Evolutionary conservation across 92 coral and sea anemone species (phyloP).

Genomic region (Meandrina meandrites): DNA sequence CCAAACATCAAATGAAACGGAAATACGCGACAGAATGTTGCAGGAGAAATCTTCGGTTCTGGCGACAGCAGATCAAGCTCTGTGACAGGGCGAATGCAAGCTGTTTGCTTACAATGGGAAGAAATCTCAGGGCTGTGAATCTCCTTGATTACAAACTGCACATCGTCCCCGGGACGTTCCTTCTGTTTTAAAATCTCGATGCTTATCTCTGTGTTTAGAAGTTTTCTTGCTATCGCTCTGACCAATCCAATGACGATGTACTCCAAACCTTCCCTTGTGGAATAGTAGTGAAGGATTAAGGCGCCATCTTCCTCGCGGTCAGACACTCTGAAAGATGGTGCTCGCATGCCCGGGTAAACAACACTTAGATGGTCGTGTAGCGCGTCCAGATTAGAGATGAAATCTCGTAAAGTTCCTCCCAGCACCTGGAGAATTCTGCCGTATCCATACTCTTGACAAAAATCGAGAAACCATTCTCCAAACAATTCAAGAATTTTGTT

Average conservation of each 20-base stretch:
- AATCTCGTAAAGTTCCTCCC: constrained; percentile 87
- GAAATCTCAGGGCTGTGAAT: constrained; percentile 46
- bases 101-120: constrained; percentile 44
- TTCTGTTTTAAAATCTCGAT: constrained; percentile 63
- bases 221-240: constrained; percentile 83
- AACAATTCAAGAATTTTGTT: constrained; percentile 74
- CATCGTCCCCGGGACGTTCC: constrained; percentile 70
- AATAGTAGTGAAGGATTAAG: constrained; percentile 85
- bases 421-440: constrained; percentile 86
- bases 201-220: constrained; percentile 81
- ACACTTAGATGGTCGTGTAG: constrained; percentile 84
- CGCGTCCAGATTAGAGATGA: constrained; percentile 86
- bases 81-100: constrained; percentile 59
- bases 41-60: constrained; percentile 90
- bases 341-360: constrained; percentile 89
- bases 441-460: constrained; percentile 91
- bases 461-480: constrained; percentile 88
- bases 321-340: constrained; percentile 91
- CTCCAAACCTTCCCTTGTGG: constrained; percentile 86
- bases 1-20: constrained; percentile 92
- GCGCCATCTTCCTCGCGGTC: constrained; percentile 84
- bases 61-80: constrained; percentile 53
- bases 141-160: constrained; percentile 83
- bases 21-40: constrained; percentile 79
- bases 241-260: constrained; percentile 86